phyloP scores from a whole-genome alignment of 2,888 invertebrate species.

The Atethmia centrago region DNA sequence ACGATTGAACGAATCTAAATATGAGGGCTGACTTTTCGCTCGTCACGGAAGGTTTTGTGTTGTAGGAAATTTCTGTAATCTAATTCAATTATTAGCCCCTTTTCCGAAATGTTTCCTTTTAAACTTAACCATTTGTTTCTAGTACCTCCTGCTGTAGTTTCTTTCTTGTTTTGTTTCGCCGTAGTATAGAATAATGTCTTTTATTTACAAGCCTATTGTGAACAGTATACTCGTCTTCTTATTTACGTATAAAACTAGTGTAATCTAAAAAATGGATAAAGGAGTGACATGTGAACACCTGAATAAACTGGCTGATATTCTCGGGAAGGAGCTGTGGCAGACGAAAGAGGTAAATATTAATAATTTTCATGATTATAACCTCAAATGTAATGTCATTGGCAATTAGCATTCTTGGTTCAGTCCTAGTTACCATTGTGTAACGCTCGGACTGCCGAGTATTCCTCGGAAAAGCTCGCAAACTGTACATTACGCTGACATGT shows the following conservation, averaged over 20 bases:
- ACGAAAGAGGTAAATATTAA: conserved; percentile 82
- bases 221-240: conserved; percentile 76
- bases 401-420: conserved; percentile 80
- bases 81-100: conserved; percentile 84
- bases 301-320: conserved; percentile 82
- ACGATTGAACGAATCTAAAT: conserved; percentile 52
- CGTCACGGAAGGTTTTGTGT: conserved; percentile 88
- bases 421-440: conserved; percentile 82
- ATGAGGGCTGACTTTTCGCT: conserved; percentile 85
- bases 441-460: conserved; percentile 46
- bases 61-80: conserved; percentile 87
- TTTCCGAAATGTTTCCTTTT: conserved; percentile 80
- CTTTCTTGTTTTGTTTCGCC: conserved; percentile 66
- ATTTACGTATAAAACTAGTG: conserved; percentile 76
- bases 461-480: conserved; percentile 31
- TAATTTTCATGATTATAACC: conserved; percentile 78
- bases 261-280: conserved; percentile 84
- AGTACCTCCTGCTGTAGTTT: conserved; percentile 67
- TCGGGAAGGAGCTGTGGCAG: conserved; percentile 86
- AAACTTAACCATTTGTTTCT: conserved; percentile 68
- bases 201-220: conserved; percentile 82
- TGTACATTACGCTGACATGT: conserved; percentile 35
- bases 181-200: conserved; percentile 79
- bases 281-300: conserved; percentile 88
- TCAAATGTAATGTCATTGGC: conserved; percentile 80